Conservation (phyloP, 2,888 invertebrate species). For the Cyrtodaria siliqua region DNA sequence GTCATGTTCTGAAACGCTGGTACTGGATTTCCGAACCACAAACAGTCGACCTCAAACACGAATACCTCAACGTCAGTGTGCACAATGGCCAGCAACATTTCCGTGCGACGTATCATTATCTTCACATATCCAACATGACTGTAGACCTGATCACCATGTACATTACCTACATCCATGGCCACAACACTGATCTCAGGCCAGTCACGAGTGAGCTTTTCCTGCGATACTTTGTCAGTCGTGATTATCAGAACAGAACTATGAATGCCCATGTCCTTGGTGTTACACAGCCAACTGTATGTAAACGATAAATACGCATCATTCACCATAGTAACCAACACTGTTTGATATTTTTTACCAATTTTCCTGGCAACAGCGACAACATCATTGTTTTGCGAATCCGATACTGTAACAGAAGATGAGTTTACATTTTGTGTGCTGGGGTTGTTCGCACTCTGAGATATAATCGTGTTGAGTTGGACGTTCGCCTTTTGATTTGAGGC, state of each 20-base stretch:
- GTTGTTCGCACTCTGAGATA: no score
- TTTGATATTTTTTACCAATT: constrained; percentile 43
- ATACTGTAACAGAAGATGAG: not conserved
- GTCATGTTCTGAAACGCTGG: constrained; percentile 51
- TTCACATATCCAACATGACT: constrained; percentile 74
- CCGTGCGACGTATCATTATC: constrained; percentile 71
- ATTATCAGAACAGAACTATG: constrained; percentile 72
- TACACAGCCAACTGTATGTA: constrained; percentile 75
- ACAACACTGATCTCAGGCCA: constrained; percentile 72
- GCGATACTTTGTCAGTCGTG: constrained; percentile 66
- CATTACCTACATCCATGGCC: constrained; percentile 42
- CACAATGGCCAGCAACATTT: constrained; percentile 61
- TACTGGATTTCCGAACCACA: constrained; percentile 74
- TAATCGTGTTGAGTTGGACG: no score
- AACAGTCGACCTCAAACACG: constrained; percentile 76
- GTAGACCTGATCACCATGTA: constrained; percentile 68
- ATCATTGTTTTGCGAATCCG: constrained; percentile 16
- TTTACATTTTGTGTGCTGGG: not conserved
- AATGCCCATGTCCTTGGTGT: constrained; percentile 71
- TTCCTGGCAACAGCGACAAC: constrained; percentile 55
- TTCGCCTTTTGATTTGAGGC: not conserved
- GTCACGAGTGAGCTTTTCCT: constrained; percentile 59
- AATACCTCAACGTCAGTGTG: constrained; percentile 64
- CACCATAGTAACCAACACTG: constrained; percentile 71
- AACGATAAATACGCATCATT: constrained; percentile 74